Percentiles rank a stretch among this genome's conserved stretches.
Evolutionary conservation across 1,140 invertebrate species (phyloP).

Genomic region (Ostrea edulis): DNA sequence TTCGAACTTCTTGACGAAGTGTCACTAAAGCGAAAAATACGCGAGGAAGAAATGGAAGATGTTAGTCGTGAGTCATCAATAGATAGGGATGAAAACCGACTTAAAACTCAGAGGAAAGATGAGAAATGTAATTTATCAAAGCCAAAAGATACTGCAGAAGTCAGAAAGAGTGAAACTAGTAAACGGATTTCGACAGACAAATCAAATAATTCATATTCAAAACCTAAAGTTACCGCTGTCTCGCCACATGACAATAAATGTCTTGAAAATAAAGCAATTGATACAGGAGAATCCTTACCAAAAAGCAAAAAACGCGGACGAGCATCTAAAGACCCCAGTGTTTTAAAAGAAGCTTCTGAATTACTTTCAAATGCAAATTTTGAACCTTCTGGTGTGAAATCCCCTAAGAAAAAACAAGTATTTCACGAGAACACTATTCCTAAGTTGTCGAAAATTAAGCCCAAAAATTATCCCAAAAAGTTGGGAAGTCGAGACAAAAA

Average conservation of each 20-base stretch:
- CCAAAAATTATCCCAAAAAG: background rate
- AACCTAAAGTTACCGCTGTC: background rate
- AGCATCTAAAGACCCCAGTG: background rate
- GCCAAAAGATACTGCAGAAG: background rate
- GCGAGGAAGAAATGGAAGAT: conserved; percentile 51
- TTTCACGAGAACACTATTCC: background rate
- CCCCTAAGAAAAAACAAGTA: background rate
- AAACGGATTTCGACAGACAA: background rate
- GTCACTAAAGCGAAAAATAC: conserved; percentile 57
- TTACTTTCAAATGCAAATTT: background rate
- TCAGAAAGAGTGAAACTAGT: background rate
- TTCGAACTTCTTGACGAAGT: conserved; percentile 66
- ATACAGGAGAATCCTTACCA: background rate
- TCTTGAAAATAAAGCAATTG: background rate
- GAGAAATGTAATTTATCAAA: background rate
- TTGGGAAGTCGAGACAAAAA: background rate
- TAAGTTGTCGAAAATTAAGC: conserved; percentile 1
- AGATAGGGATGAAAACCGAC: conserved; percentile 30
- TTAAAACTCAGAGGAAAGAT: background rate
- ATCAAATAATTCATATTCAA: background rate
- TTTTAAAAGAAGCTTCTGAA: background rate
- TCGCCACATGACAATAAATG: background rate
- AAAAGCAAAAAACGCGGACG: background rate
- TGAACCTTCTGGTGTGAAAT: background rate
- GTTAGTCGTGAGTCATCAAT: conserved; percentile 34